Conservation (phyloP, 2,888 invertebrate genomes). For the Thysanoteuthis rhombus region DNA sequence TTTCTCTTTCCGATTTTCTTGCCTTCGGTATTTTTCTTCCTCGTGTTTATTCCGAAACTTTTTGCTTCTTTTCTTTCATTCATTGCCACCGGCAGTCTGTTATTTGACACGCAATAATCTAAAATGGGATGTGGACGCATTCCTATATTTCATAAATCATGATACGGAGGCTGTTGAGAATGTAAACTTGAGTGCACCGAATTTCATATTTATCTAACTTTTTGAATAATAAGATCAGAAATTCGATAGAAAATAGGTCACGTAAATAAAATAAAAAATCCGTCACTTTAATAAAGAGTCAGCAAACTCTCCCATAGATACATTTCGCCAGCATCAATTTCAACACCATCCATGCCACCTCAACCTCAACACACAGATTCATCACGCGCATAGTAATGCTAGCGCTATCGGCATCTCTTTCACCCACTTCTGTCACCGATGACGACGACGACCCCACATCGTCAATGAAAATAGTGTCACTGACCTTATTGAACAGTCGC, state of each 20-base stretch:
- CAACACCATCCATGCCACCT: background rate
- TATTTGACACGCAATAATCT: too few relatives aligned
- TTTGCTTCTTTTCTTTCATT: too few relatives aligned
- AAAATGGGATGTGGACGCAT: too few relatives aligned
- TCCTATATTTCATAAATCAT: too few relatives aligned
- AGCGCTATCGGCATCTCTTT: background rate
- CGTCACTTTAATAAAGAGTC: background rate
- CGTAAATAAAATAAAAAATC: background rate
- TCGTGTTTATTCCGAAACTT: too few relatives aligned
- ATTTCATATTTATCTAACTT: background rate
- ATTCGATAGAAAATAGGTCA: constrained; percentile 1
- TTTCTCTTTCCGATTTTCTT: too few relatives aligned
- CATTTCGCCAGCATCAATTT: background rate
- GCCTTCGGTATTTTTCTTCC: too few relatives aligned
- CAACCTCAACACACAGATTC: background rate
- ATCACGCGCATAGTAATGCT: rapidly evolving
- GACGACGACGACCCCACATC: background rate
- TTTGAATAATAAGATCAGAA: background rate
- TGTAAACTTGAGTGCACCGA: background rate
- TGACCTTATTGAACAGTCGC: background rate
- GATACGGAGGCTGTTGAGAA: background rate
- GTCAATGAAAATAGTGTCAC: background rate
- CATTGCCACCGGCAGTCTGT: too few relatives aligned
- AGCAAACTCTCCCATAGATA: background rate
- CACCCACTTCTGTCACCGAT: background rate